A percentile compares a stretch with the other conserved stretches of the same genome.
Conservation (phyloP, 1,140 invertebrate genomes). For the Helicoverpa zea region DNA sequence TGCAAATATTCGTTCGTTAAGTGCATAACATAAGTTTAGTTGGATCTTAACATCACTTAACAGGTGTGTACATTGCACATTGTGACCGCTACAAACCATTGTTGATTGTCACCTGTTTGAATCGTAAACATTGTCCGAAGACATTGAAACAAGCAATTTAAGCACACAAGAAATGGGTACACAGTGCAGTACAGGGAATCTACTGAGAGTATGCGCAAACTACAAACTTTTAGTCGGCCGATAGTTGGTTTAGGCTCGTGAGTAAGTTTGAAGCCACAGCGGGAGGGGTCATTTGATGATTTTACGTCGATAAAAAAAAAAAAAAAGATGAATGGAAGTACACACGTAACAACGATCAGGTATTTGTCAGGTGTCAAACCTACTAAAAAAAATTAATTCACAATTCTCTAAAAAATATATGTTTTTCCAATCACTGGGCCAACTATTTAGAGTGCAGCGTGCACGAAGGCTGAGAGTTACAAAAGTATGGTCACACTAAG, state of each 20-base stretch:
- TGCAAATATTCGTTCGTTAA: not conserved
- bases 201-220: not conserved
- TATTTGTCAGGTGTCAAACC: too few species aligned
- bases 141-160: slow-evolving; percentile 66
- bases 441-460: too few species aligned
- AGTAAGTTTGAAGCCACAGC: too few species aligned
- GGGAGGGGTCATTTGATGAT: too few species aligned
- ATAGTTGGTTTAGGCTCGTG: too few species aligned
- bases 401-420: too few species aligned
- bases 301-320: too few species aligned
- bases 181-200: slow-evolving; percentile 42
- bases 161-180: slow-evolving; percentile 59
- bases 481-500: slow-evolving; percentile 8
- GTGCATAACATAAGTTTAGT: slow-evolving; percentile 2
- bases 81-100: slow-evolving; percentile 44
- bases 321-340: too few species aligned
- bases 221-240: too few species aligned
- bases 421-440: too few species aligned
- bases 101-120: slow-evolving; percentile 67
- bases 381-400: too few species aligned
- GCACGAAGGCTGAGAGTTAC: not conserved
- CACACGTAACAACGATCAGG: too few species aligned
- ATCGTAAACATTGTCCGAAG: slow-evolving; percentile 71
- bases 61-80: slow-evolving; percentile 33
- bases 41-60: slow-evolving; percentile 7